Evolutionary conservation across 2,888 invertebrate species (phyloP).

Genomic region (Aphidoletes aphidimyza): DNA sequence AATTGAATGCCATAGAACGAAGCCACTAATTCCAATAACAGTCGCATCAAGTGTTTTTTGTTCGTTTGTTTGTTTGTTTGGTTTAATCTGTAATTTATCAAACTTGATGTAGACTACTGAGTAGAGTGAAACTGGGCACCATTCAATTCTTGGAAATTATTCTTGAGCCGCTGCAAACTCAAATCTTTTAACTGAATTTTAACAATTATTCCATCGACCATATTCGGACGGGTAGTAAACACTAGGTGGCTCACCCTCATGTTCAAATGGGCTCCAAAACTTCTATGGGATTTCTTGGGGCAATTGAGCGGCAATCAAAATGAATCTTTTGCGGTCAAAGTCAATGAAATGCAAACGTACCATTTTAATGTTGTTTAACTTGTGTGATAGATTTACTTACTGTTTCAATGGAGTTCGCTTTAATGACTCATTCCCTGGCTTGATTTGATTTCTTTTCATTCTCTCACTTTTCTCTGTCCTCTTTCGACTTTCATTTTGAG

Average conservation of each 20-base stretch:
- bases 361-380: constrained; percentile 20
- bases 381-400: background rate
- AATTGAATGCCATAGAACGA: background rate
- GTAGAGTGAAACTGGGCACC: too few species aligned
- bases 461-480: too few species aligned
- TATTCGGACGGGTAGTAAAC: background rate
- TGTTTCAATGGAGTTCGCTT: background rate
- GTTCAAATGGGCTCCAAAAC: too few species aligned
- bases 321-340: background rate
- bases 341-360: background rate
- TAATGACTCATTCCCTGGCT: background rate
- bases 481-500: background rate
- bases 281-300: background rate
- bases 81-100: background rate
- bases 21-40: background rate
- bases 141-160: too few species aligned
- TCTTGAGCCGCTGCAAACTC: too few species aligned
- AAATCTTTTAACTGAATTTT: too few species aligned
- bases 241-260: too few species aligned
- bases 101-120: background rate
- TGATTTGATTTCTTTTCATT: background rate
- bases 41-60: background rate
- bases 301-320: background rate
- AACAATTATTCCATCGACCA: background rate
- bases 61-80: too few species aligned